A percentile compares a stretch with the other conserved stretches of the same genome.
These are phyloP conservation scores for Nanorana parkeri DNA, from an alignment of 2,113 vertebrate species.

Conservation along the genomic window DNA sequence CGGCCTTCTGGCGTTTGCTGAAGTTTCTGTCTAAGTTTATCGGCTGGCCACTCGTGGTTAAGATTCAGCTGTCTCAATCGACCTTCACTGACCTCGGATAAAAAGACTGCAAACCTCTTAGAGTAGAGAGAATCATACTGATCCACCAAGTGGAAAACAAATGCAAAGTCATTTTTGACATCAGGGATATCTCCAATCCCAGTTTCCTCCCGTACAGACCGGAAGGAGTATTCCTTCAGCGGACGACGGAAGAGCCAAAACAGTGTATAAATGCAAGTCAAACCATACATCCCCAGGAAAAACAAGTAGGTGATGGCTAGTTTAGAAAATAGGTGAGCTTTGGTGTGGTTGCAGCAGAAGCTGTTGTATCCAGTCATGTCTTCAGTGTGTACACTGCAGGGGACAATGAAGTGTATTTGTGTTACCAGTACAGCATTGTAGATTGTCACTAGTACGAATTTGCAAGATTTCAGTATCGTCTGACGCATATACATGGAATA, in stretches of 20 bases:
- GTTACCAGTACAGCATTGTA: slow-evolving; percentile 78
- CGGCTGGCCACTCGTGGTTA: slow-evolving; percentile 84
- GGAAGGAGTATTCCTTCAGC: slow-evolving; percentile 86
- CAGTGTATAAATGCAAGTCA: slow-evolving; percentile 84
- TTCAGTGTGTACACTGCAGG: slow-evolving; percentile 79
- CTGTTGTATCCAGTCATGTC: slow-evolving; percentile 82
- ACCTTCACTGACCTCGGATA: slow-evolving; percentile 89
- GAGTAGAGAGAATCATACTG: slow-evolving; percentile 88
- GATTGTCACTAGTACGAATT: slow-evolving; percentile 80
- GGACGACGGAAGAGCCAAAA: slow-evolving; percentile 90
- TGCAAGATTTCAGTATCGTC: slow-evolving; percentile 81
- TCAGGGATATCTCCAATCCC: slow-evolving; percentile 89
- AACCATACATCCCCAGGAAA: slow-evolving; percentile 82
- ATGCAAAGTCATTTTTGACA: slow-evolving; percentile 90
- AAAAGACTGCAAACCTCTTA: slow-evolving; percentile 86
- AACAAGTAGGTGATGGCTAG: slow-evolving; percentile 85
- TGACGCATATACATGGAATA: slow-evolving; percentile 88
- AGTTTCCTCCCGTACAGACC: slow-evolving; percentile 81
- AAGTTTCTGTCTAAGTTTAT: slow-evolving; percentile 81
- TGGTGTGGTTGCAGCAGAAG: slow-evolving; percentile 89
- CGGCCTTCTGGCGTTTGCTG: slow-evolving; percentile 71
- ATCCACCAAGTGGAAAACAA: slow-evolving; percentile 88
- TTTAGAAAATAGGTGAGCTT: slow-evolving; percentile 88
- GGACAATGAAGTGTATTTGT: slow-evolving; percentile 82
- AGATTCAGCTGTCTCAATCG: slow-evolving; percentile 85